phyloP scores from a whole-genome alignment of 2,113 vertebrate species.

The Chroicocephalus ridibundus region DNA sequence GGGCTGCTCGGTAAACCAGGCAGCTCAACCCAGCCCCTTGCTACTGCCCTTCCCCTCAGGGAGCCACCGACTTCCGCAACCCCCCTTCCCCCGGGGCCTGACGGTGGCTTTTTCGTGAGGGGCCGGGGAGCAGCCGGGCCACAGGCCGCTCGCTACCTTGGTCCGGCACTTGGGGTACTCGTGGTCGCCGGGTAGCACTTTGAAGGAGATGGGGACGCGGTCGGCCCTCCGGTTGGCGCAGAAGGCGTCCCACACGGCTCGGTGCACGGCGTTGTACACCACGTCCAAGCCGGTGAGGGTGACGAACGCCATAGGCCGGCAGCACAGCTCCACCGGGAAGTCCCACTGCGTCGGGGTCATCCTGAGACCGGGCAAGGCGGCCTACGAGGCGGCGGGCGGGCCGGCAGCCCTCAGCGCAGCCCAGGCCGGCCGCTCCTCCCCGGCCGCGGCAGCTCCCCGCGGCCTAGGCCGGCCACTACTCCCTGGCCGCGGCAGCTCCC shows the following conservation, averaged over 20 bases:
- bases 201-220: constrained; percentile 96
- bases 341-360: constrained; percentile 92
- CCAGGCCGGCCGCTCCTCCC: background rate
- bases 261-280: constrained; percentile 92
- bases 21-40: background rate
- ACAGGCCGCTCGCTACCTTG: constrained; percentile 78
- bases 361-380: background rate
- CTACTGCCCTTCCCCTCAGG: background rate
- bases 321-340: constrained; percentile 95
- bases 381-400: background rate
- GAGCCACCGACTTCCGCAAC: fast-evolving
- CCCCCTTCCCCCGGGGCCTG: background rate
- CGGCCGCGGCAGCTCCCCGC: background rate
- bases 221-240: constrained; percentile 94
- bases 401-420: background rate
- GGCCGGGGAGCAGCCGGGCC: background rate
- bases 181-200: constrained; percentile 94
- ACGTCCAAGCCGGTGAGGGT: constrained; percentile 94
- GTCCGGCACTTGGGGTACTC: constrained; percentile 97
- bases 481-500: background rate
- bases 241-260: constrained; percentile 98
- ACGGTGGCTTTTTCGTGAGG: background rate
- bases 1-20: fast-evolving
- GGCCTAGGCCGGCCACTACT: background rate
- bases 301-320: constrained; percentile 97